Base-by-base conservation (phyloP, 1,140 invertebrate species). In the Drosophila serrata region DNA sequence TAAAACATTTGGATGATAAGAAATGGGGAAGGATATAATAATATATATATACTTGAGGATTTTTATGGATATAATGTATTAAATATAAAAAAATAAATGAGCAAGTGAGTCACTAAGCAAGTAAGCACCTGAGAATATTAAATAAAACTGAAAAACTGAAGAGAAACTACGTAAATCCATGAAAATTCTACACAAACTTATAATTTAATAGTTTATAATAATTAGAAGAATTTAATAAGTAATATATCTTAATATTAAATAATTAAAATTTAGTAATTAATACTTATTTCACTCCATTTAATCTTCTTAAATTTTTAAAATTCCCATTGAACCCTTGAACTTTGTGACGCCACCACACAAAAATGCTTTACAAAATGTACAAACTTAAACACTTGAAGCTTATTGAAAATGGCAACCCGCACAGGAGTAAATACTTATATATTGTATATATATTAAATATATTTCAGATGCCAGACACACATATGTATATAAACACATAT, bases 301-400 rank as follows among this genome's bases (percentile, higher is more conserved):
- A 46, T 46, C 27, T 9, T 9, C 45, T n/a, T 8, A 19, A 19
- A 51, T 31, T 0, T 7, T 51, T 17, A 12, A 22, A 9, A 51
- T 27, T 31, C 6, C 9, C 22, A 17, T 29, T 29, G 13, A 68
- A 51, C 29, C 2, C 9, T 15, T 53, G 31, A 65, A 51, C 35
- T 64, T 33, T 39, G 12, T 35, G 27, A 9, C 31, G 43, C 24
- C 65, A 37, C 19, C 37, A 37, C 8, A 37, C 8, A 40, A 17
- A 35, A 67, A 46, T 31, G 27, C 64, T 39, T 43, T 72, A 8
- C 9, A 35, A 72, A 64, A 39, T 35, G 49, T 57, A 33, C 51
- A 57, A 69, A 27, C 35, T 70, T 70, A 9, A 55, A 31, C 68
- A 69, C 68, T 48, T 27, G 29, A 48, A 29, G 42, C 35, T 35